Percentiles rank a stretch among this genome's conserved stretches.
phyloP scores from a whole-genome alignment of 2,797 vertebrate species.

The Myioborus miniatus region DNA sequence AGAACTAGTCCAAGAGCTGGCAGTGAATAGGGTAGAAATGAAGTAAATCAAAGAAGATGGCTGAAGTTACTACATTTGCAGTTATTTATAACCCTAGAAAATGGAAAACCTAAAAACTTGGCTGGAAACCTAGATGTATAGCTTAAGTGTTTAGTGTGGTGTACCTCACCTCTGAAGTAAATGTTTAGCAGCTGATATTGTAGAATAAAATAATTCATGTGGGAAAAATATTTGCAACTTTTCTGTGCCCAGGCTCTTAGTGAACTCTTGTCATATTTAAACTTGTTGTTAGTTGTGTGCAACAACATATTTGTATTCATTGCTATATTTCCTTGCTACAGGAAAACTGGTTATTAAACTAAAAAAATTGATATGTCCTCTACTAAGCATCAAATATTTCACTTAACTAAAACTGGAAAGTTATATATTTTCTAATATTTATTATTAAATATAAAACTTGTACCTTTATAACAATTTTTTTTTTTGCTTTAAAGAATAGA shows the following conservation, averaged over 20 bases:
- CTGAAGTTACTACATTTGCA: background rate
- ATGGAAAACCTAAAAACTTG: slow-evolving; percentile 23
- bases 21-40: background rate
- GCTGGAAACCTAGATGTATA: background rate
- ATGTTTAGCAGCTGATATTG: background rate
- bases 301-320: background rate
- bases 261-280: background rate
- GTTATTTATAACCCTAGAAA: slow-evolving; percentile 24
- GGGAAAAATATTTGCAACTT: background rate
- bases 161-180: background rate
- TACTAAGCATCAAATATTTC: background rate
- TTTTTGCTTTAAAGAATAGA: background rate
- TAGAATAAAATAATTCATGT: background rate
- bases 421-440: background rate
- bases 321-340: background rate
- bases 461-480: background rate
- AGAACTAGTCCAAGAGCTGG: background rate
- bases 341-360: background rate
- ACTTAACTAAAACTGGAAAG: background rate
- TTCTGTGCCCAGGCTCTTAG: background rate
- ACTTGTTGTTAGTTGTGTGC: background rate
- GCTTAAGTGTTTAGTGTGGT: background rate
- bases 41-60: slow-evolving; percentile 17
- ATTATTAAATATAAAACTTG: background rate
- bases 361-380: background rate